Conservation (phyloP, 2,113 vertebrate species). For the Tyrannus savana region DNA sequence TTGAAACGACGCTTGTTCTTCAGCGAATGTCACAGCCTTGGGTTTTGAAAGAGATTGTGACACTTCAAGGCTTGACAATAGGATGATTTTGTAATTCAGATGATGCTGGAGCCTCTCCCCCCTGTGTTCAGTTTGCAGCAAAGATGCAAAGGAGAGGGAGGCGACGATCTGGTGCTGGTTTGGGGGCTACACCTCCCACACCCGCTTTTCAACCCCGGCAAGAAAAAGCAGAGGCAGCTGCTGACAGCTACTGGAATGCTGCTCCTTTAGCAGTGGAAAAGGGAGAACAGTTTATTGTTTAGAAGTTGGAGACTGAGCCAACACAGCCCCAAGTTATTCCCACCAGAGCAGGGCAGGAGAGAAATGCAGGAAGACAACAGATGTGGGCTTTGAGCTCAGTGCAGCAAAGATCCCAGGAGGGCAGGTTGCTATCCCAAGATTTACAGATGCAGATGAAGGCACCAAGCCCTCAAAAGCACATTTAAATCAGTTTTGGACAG, state of each 20-base stretch:
- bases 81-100: slow-evolving; percentile 1
- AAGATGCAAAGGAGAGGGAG: not conserved
- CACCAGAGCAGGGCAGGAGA: not conserved
- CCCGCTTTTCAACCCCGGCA: not conserved
- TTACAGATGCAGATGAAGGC: not conserved
- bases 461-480: not conserved
- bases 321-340: fast-evolving
- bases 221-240: slow-evolving; percentile 22
- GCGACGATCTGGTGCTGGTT: not conserved
- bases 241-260: not conserved
- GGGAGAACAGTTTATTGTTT: fast-evolving
- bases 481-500: not conserved
- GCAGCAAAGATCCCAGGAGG: not conserved
- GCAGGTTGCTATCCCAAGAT: not conserved
- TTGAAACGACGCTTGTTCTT: slow-evolving; percentile 6
- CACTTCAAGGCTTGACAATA: slow-evolving; percentile 9
- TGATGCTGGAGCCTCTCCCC: not conserved
- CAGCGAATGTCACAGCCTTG: slow-evolving; percentile 50
- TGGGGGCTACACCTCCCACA: slow-evolving; percentile 3
- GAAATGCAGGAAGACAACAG: fast-evolving
- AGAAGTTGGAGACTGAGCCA: not conserved
- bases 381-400: not conserved
- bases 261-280: not conserved
- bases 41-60: slow-evolving; percentile 33
- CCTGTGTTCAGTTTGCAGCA: not conserved